These are phyloP conservation scores for Gryon sp. DNA, from an alignment of 1,140 invertebrate species.

Conservation along the genomic window DNA sequence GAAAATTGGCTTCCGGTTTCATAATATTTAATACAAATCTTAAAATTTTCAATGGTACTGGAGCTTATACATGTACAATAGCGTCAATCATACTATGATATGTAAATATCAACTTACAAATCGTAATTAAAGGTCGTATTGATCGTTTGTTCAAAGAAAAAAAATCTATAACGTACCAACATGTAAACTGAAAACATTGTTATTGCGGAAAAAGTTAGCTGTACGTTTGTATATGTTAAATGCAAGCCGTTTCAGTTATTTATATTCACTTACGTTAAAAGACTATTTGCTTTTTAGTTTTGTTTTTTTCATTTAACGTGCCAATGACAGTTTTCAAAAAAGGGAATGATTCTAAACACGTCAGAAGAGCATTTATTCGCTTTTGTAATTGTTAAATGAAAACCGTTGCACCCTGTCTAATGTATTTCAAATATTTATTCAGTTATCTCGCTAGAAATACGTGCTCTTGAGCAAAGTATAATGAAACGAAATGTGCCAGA, in stretches of 20 bases:
- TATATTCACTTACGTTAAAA: constrained; percentile 12
- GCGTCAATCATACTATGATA: too few species aligned
- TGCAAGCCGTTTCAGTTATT: constrained; percentile 16
- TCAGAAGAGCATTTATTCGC: constrained; percentile 9
- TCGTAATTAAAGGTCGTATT: constrained; percentile 11
- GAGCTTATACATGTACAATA: too few species aligned
- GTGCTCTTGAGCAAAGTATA: constrained; percentile 39
- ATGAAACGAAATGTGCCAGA: constrained; percentile 53
- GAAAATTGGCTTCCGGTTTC: too few species aligned
- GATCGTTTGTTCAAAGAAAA: constrained; percentile 1
- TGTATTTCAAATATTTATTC: constrained; percentile 50
- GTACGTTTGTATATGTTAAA: constrained; percentile 8
- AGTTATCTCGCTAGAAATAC: constrained; percentile 38
- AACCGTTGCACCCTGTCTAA: constrained; percentile 21
- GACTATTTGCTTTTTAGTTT: constrained; percentile 19
- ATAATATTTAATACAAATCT: too few species aligned
- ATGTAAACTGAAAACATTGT: background rate
- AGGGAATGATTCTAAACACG: constrained; percentile 18
- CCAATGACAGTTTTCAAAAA: constrained; percentile 11
- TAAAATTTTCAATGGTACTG: too few species aligned
- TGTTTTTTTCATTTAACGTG: constrained; percentile 8
- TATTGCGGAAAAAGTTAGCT: background rate
- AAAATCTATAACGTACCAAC: constrained; percentile 10
- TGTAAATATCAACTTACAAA: constrained; percentile 22
- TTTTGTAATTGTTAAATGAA: constrained; percentile 39